phyloP scores from a whole-genome alignment of 2,888 invertebrate species.

The Synanthedon formicaeformis region DNA sequence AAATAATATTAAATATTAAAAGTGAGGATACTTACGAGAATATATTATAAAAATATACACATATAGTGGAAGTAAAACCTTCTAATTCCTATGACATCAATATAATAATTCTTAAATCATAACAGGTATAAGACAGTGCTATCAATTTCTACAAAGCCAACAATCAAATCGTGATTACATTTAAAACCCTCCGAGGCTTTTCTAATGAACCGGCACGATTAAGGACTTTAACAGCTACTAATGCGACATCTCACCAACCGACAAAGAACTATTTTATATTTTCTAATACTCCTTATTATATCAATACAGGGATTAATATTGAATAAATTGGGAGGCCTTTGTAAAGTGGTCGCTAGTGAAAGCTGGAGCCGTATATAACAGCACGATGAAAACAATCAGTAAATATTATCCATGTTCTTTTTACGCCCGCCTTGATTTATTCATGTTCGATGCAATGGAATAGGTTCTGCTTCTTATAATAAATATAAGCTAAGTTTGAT shows the following conservation, averaged over 20 bases:
- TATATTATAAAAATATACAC: too few relatives aligned
- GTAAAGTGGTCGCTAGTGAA: slow-evolving; percentile 17
- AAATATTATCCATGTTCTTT: slow-evolving; percentile 37
- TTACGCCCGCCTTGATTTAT: slow-evolving; percentile 33
- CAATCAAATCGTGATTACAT: slow-evolving; percentile 18
- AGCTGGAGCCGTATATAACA: slow-evolving; percentile 29
- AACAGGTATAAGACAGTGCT: neutral
- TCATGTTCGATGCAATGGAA: slow-evolving; percentile 21
- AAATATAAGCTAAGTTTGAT: too few relatives aligned
- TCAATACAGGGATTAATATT: neutral
- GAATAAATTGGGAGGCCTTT: slow-evolving; percentile 9
- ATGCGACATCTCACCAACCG: slow-evolving; percentile 19
- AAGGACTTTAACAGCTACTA: slow-evolving; percentile 37
- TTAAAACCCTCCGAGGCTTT: slow-evolving; percentile 30
- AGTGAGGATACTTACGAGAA: too few relatives aligned
- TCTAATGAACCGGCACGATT: slow-evolving; percentile 35
- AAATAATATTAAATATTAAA: too few relatives aligned
- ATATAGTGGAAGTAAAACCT: too few relatives aligned
- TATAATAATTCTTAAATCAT: too few relatives aligned
- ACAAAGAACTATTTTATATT: slow-evolving; percentile 7
- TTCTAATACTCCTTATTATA: neutral
- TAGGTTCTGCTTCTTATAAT: slow-evolving; percentile 21
- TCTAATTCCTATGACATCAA: too few relatives aligned
- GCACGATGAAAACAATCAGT: slow-evolving; percentile 39
- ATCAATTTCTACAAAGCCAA: neutral